Evolutionary conservation across 2,797 vertebrate genomes (phyloP).

Genomic region (Pseudocheirus occidentalis): DNA sequence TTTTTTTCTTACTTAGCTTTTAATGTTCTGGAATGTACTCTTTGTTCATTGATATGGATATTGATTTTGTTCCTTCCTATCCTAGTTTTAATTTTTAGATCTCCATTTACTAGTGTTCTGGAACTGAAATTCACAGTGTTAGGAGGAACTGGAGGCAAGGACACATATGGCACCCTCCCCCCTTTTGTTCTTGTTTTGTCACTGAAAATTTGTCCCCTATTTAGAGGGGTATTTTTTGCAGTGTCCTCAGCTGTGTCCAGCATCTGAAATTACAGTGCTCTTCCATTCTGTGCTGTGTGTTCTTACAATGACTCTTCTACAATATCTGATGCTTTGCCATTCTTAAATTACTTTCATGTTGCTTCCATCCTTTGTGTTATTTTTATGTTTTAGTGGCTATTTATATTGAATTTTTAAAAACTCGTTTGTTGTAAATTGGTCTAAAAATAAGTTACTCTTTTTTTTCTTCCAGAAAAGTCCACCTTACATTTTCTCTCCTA

Average conservation of each 20-base stretch:
- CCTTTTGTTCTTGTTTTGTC: background rate
- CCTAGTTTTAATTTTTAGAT: background rate
- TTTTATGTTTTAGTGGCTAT: background rate
- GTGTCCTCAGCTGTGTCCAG: background rate
- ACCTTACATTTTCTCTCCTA: slow-evolving; percentile 91
- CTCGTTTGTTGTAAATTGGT: slow-evolving; percentile 42
- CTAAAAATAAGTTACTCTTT: background rate
- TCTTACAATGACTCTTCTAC: background rate
- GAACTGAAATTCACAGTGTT: slow-evolving; percentile 37
- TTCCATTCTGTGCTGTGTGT: slow-evolving; percentile 30
- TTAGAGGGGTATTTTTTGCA: background rate
- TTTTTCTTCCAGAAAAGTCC: slow-evolving; percentile 89
- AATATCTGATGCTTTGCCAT: background rate
- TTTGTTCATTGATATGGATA: slow-evolving; percentile 2
- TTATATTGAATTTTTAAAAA: slow-evolving; percentile 6
- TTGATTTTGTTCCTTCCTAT: slow-evolving; percentile 12
- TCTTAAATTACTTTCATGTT: slow-evolving; percentile 10
- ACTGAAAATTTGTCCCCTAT: slow-evolving; percentile 28
- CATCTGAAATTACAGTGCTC: background rate
- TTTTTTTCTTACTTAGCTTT: background rate
- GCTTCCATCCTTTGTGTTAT: background rate
- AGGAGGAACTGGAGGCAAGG: slow-evolving; percentile 17
- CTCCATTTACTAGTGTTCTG: slow-evolving; percentile 12
- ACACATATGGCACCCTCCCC: background rate
- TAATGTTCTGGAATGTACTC: background rate